These are phyloP conservation scores for Eleutherodactylus coqui DNA, from an alignment of 2,797 vertebrate genomes.

Conservation along the genomic window DNA sequence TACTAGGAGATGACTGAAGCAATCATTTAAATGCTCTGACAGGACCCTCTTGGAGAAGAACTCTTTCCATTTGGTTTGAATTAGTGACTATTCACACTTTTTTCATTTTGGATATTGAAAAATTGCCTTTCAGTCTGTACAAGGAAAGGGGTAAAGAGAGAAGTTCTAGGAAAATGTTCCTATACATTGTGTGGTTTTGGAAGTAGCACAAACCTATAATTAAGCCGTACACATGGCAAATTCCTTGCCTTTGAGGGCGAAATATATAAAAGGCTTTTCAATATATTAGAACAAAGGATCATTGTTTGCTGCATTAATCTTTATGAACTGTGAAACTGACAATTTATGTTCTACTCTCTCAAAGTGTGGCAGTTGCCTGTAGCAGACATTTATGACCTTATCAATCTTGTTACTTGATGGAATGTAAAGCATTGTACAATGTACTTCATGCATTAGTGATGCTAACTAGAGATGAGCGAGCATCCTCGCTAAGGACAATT, in stretches of 20 bases:
- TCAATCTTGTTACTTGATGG: background rate
- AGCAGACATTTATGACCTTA: background rate
- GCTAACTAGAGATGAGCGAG: too few species aligned
- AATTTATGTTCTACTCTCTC: background rate
- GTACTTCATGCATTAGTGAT: too few species aligned
- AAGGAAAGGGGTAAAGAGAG: background rate
- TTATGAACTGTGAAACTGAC: background rate
- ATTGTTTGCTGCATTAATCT: background rate
- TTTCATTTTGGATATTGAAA: conserved; percentile 24
- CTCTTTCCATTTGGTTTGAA: conserved; percentile 30
- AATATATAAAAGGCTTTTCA: background rate
- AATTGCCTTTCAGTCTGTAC: conserved; percentile 2
- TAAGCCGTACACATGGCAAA: conserved; percentile 5
- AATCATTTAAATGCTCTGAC: conserved; percentile 35
- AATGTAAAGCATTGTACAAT: too few species aligned
- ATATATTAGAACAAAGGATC: background rate
- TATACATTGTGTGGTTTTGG: conserved; percentile 37
- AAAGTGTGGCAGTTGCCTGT: background rate
- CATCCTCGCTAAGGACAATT: too few species aligned
- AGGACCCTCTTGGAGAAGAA: conserved; percentile 23
- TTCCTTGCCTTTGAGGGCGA: background rate
- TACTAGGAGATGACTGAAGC: conserved; percentile 31
- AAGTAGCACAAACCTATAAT: conserved; percentile 16
- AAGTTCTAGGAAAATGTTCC: conserved; percentile 12
- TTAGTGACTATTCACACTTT: conserved; percentile 25